Base-by-base conservation (phyloP, 2,113 vertebrate genomes). In the Triplophysa siluroides region DNA sequence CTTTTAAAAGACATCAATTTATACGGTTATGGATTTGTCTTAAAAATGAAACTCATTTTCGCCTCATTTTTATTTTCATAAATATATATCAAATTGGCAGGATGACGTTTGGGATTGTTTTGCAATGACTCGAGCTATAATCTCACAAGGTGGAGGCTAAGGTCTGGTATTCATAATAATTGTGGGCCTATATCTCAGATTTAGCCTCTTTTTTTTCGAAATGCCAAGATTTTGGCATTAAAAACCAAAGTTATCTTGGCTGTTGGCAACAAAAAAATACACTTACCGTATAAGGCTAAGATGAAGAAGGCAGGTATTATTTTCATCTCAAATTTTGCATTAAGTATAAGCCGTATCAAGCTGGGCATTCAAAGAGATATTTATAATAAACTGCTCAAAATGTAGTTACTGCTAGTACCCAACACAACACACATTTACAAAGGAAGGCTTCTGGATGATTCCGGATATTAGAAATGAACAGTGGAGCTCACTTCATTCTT, bases 221-320 rank as follows among this genome's bases (percentile, higher is more conserved):
- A 21, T 60, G 69, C 33, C 52, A 41, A 12, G 12, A 61, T 52
- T 23, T 38, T 61, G 54, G n/a, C 45, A 6, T 72, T 58, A 72
- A 72, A 72, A 56, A 24, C 47, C 26, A 72, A n/a, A 21, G 54
- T 21, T 21, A 58, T 58, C 8, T 10, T 58, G 54, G n/a, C 54
- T 6, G 11, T 38, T n/a, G 12, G 56, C 16, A 60, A 73, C 29
- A 62, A 45, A 47, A 38, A 45, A 63, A n/a, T 63, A 75, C 41
- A 75, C 73, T 75, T 75, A 75, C 73, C 73, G 60, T 47, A 45
- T 7, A 75, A 63, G 58, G 52, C 26, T 21, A 38, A 75, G 71
- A 74, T 60, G 71, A 43, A 74, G 56, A 43, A 8, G 71, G 14
- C 33, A 60, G 54, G 52, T 38, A 56, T 72, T 38, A 72, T 72